phyloP scores from a whole-genome alignment of 2,797 vertebrate species.

The Morus bassanus region DNA sequence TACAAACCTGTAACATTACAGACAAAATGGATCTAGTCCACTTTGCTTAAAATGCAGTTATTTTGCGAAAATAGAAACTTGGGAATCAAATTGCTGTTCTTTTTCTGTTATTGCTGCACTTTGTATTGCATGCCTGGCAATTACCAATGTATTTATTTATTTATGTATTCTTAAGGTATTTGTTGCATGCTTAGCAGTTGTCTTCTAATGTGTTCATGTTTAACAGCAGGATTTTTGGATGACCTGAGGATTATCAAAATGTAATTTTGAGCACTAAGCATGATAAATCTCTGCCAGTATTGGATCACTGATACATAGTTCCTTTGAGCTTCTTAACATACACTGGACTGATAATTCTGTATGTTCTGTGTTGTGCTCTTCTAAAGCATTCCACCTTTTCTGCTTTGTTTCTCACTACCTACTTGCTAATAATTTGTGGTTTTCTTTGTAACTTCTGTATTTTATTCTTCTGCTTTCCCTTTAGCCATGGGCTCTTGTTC shows the following conservation, averaged over 20 bases:
- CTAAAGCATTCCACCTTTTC: neutral
- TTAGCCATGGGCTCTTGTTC: neutral
- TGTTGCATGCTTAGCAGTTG: neutral
- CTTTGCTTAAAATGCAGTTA: neutral
- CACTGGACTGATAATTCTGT: neutral
- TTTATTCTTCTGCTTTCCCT: neutral
- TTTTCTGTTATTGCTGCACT: neutral
- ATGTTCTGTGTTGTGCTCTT: neutral
- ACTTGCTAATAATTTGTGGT: neutral
- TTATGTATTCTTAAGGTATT: slow-evolving; percentile 9
- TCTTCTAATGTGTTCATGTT: neutral
- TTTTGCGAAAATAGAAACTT: neutral
- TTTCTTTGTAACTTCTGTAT: neutral
- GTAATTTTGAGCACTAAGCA: neutral
- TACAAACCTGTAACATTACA: neutral
- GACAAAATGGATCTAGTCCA: neutral
- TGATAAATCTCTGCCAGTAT: neutral
- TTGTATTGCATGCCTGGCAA: neutral
- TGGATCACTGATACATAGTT: neutral
- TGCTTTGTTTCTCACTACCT: neutral
- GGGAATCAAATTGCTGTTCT: neutral
- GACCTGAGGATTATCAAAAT: slow-evolving; percentile 2
- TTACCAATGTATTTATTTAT: neutral
- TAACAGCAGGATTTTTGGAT: neutral
- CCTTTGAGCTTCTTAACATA: neutral